A percentile compares a stretch with the other conserved stretches of the same genome.
Evolutionary conservation across 2,797 vertebrate species (phyloP).

Genomic region (Florisuga fusca): DNA sequence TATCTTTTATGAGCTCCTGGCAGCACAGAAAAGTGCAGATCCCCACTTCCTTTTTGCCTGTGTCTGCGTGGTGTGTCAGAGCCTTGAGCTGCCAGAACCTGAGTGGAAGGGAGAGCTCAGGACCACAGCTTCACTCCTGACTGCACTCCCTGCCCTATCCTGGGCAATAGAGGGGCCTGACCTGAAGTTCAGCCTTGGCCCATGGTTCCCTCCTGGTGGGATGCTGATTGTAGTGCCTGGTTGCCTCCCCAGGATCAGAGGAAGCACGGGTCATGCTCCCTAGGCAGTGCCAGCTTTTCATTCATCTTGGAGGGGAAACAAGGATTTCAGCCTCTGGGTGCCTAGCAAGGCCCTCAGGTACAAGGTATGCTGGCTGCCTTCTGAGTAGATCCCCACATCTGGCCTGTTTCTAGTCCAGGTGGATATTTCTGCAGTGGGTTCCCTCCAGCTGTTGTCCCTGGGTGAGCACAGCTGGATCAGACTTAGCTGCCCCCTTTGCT

Average conservation of each 20-base stretch:
- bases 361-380: neutral
- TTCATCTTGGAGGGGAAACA: fast-evolving
- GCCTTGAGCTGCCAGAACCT: neutral
- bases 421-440: neutral
- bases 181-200: neutral
- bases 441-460: neutral
- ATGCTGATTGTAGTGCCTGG: neutral
- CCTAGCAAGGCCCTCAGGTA: neutral
- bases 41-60: neutral
- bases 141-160: fast-evolving
- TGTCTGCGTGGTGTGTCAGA: neutral
- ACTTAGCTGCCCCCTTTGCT: neutral
- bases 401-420: fast-evolving
- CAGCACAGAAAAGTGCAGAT: neutral
- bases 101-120: fast-evolving
- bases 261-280: no score
- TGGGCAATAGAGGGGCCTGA: fast-evolving
- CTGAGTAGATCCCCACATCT: fast-evolving
- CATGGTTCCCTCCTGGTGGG: neutral
- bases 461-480: neutral
- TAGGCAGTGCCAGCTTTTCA: no score
- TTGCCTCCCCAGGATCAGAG: neutral
- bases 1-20: neutral
- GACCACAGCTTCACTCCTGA: neutral
- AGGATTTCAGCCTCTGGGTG: neutral